These are phyloP conservation scores for Tigriopus californicus DNA, from an alignment of 2,888 invertebrate species.

Conservation along the genomic window DNA sequence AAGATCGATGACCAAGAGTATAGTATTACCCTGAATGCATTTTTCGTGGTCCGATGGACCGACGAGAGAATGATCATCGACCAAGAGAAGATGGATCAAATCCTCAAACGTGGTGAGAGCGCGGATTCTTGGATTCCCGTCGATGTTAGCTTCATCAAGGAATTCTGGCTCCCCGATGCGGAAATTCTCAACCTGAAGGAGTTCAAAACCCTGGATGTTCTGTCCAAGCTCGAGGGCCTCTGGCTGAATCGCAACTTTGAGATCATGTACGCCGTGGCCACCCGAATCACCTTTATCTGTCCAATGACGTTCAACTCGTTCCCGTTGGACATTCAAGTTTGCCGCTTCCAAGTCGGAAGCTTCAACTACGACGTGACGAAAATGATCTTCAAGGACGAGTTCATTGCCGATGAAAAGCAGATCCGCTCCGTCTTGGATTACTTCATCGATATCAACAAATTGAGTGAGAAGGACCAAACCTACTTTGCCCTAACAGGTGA, in stretches of 20 bases:
- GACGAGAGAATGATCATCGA: conserved; percentile 12
- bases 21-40: conserved; percentile 14
- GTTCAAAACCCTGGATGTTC: conserved; percentile 13
- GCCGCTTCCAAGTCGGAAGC: conserved; percentile 14
- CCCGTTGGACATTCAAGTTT: conserved; percentile 15
- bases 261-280: conserved; percentile 15
- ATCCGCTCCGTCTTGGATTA: conserved; percentile 14
- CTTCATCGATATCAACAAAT: conserved; percentile 9
- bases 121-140: conserved; percentile 13
- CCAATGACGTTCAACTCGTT: conserved; percentile 15
- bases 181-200: conserved; percentile 16
- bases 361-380: conserved; percentile 15
- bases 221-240: conserved; percentile 15
- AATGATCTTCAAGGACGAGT: conserved; percentile 15
- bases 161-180: conserved; percentile 15
- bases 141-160: conserved; percentile 15
- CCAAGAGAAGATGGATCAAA: conserved; percentile 7
- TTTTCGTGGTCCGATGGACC: conserved; percentile 15
- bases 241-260: conserved; percentile 14
- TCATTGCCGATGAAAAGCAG: conserved; percentile 13
- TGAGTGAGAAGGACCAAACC: not conserved
- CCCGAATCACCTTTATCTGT: conserved; percentile 14
- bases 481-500: conserved; percentile 15
- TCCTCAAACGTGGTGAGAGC: conserved; percentile 12
- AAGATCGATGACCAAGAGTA: conserved; percentile 15